A percentile compares a stretch with the other conserved stretches of the same genome.
These are phyloP conservation scores for Trichogramma pretiosum DNA, from an alignment of 1,140 invertebrate species.

Conservation along the genomic window DNA sequence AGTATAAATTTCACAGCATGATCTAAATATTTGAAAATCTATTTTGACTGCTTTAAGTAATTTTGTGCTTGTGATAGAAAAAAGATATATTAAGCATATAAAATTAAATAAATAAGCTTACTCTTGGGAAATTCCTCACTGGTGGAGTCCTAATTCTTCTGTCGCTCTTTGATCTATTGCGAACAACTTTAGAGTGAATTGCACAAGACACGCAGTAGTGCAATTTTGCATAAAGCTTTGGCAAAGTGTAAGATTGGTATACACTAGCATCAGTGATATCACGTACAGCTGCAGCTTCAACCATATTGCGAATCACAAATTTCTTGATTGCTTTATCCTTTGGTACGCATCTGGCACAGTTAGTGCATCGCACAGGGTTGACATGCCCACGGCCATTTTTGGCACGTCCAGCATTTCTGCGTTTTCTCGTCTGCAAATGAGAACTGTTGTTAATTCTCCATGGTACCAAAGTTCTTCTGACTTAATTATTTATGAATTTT, in stretches of 20 bases:
- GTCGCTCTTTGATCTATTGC: conserved; percentile 94
- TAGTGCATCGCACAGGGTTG: conserved; percentile 95
- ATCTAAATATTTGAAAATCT: no score
- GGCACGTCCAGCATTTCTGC: conserved; percentile 94
- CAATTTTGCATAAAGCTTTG: conserved; percentile 97
- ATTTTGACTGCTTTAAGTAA: no score
- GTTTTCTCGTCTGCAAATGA: conserved; percentile 86
- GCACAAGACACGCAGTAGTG: conserved; percentile 99
- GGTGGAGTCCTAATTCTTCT: conserved; percentile 94
- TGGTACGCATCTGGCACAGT: conserved; percentile 96
- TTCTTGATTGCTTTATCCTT: conserved; percentile 99
- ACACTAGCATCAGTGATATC: conserved; percentile 98
- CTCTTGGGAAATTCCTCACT: conserved; percentile 77
- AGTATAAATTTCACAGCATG: no score
- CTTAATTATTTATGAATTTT: no score
- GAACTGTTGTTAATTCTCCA: no score
- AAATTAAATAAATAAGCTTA: conserved; percentile 48
- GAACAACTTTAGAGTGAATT: conserved; percentile 99
- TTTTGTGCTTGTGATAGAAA: no score
- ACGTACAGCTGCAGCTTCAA: conserved; percentile 96
- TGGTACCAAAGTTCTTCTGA: no score
- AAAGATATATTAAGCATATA: no score
- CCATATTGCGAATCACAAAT: conserved; percentile 99
- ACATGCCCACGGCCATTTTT: conserved; percentile 99
- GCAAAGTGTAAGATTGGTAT: conserved; percentile 84